phyloP scores from a whole-genome alignment of 1,140 invertebrate genomes.

The Apis cerana region DNA sequence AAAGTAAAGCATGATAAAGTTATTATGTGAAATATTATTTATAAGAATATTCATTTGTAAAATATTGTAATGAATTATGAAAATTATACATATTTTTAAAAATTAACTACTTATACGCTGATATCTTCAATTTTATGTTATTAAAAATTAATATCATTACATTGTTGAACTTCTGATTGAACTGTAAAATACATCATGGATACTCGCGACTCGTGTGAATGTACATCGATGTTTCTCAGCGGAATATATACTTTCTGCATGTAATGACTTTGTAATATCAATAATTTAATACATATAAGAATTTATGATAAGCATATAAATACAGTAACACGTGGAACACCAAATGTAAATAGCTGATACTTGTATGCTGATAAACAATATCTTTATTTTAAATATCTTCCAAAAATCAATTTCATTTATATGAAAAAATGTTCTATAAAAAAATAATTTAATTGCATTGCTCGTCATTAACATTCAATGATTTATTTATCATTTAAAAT shows the following conservation, averaged over 20 bases:
- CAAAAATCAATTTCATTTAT: constrained; percentile 35
- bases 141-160: constrained; percentile 23
- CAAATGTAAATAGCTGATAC: constrained; percentile 52
- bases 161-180: constrained; percentile 37
- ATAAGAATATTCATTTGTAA: constrained; percentile 20
- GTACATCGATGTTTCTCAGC: constrained; percentile 39
- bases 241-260: constrained; percentile 40
- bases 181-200: constrained; percentile 43
- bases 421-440: background rate
- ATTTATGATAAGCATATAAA: constrained; percentile 38
- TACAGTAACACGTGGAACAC: constrained; percentile 38
- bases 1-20: constrained; percentile 22
- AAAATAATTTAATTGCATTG: constrained; percentile 5
- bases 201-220: constrained; percentile 31
- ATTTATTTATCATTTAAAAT: background rate
- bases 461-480: background rate
- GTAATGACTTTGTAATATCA: constrained; percentile 54
- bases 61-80: constrained; percentile 1
- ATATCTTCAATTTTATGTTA: constrained; percentile 46
- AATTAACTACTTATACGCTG: constrained; percentile 36
- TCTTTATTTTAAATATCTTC: constrained; percentile 48
- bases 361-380: constrained; percentile 44
- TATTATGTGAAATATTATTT: constrained; percentile 23
- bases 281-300: constrained; percentile 48
- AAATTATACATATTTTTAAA: constrained; percentile 1